Evolutionary conservation across 2,113 vertebrate genomes (phyloP).

Genomic region (Zapornia atra): DNA sequence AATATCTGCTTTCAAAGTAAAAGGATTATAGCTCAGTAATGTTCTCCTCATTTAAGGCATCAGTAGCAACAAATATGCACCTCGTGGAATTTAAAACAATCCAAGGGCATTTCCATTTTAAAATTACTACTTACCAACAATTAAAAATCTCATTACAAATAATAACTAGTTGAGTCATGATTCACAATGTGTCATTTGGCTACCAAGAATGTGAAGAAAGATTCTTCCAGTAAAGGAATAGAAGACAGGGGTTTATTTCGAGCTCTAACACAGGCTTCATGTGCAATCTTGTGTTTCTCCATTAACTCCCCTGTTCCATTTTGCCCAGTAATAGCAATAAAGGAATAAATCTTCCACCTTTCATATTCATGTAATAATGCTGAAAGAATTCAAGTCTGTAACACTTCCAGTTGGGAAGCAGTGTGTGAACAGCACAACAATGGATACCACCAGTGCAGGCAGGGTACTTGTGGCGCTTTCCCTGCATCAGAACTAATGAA

Average conservation of each 20-base stretch:
- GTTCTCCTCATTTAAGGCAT: conserved; percentile 27
- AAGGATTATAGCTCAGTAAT: neutral
- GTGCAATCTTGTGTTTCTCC: neutral
- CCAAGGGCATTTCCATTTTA: neutral
- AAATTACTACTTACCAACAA: neutral
- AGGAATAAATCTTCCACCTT: neutral
- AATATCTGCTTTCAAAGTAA: neutral
- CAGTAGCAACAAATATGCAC: neutral
- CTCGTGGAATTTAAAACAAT: neutral
- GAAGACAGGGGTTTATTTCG: neutral
- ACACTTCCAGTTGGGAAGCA: neutral
- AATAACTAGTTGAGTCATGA: neutral
- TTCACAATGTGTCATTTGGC: neutral
- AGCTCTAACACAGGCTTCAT: neutral
- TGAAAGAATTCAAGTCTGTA: neutral
- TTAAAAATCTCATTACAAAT: conserved; percentile 43
- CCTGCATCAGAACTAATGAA: neutral
- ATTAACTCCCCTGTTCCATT: neutral
- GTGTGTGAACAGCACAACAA: neutral
- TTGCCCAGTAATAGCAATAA: neutral
- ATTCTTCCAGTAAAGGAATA: neutral
- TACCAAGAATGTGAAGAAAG: neutral
- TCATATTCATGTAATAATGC: neutral
- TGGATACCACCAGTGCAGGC: neutral
- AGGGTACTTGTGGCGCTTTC: neutral